Percentiles rank a stretch among this genome's conserved stretches.
These are phyloP conservation scores for Rhinophrynus dorsalis DNA, from an alignment of 2,797 vertebrate genomes.

Conservation along the genomic window DNA sequence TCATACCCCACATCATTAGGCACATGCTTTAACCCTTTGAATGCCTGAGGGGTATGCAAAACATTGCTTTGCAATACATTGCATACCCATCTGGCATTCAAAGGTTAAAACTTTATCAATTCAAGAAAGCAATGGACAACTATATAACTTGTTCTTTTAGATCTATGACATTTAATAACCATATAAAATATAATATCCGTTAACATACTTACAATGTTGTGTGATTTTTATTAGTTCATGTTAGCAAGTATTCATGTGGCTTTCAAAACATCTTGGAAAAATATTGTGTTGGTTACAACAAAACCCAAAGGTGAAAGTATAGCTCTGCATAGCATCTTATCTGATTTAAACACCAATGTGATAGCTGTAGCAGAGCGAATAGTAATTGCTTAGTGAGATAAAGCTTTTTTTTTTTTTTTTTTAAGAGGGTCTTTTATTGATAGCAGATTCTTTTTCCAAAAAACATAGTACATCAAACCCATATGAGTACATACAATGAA, in stretches of 20 bases:
- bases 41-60: too few species aligned
- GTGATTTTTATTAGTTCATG: neutral
- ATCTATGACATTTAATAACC: too few species aligned
- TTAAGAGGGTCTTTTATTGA: constrained; percentile 29
- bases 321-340: constrained; percentile 2
- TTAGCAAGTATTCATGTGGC: neutral
- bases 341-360: constrained; percentile 4
- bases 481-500: constrained; percentile 12
- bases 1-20: too few species aligned
- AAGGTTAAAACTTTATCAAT: too few species aligned
- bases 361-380: neutral
- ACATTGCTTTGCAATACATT: too few species aligned
- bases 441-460: constrained; percentile 26
- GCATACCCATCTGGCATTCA: too few species aligned
- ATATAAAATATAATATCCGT: too few species aligned
- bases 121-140: too few species aligned
- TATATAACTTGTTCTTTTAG: too few species aligned
- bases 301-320: neutral
- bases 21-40: too few species aligned
- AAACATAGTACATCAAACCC: constrained; percentile 22
- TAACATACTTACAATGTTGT: too few species aligned
- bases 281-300: neutral
- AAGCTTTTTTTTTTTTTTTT: constrained; percentile 23
- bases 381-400: constrained; percentile 30
- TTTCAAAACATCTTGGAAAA: neutral